A percentile compares a stretch with the other conserved stretches of the same genome.
Conservation (phyloP, 2,888 invertebrate genomes). For the Xylophagus ater region DNA sequence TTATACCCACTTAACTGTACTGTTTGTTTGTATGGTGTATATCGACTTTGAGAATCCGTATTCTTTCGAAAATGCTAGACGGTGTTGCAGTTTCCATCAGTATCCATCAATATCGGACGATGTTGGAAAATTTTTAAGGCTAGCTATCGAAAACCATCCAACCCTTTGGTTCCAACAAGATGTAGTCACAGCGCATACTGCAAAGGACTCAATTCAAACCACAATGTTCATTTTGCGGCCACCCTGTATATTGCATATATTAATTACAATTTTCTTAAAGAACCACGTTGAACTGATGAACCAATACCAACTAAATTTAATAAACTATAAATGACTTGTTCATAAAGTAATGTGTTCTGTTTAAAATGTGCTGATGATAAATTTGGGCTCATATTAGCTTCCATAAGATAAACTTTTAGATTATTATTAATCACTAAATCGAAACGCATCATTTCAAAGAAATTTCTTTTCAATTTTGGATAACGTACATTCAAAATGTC, state of each 20-base stretch:
- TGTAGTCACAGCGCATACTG: too few species aligned
- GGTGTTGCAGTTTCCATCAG: too few species aligned
- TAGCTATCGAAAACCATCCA: too few species aligned
- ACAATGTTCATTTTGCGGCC: too few species aligned
- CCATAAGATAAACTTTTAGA: slow-evolving; percentile 77
- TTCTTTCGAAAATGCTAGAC: too few species aligned
- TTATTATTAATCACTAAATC: slow-evolving; percentile 86
- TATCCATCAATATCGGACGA: too few species aligned
- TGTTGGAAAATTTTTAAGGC: too few species aligned
- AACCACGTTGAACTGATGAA: slow-evolving; percentile 39
- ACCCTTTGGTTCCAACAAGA: too few species aligned
- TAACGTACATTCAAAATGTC: slow-evolving; percentile 45
- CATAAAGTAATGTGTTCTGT: slow-evolving; percentile 79
- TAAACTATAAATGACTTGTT: slow-evolving; percentile 80
- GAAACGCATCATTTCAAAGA: slow-evolving; percentile 91
- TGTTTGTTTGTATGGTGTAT: too few species aligned
- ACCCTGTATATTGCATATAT: slow-evolving; percentile 16
- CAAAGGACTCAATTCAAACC: too few species aligned
- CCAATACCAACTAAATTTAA: slow-evolving; percentile 69
- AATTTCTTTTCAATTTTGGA: slow-evolving; percentile 48
- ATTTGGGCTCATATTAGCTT: slow-evolving; percentile 98
- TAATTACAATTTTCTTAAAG: slow-evolving; percentile 40
- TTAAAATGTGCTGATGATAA: slow-evolving; percentile 85
- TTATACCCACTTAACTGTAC: too few species aligned
- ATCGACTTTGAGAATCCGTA: too few species aligned